These are phyloP conservation scores for Nomada lathburiana DNA, from an alignment of 2,888 invertebrate genomes.

Conservation along the genomic window DNA sequence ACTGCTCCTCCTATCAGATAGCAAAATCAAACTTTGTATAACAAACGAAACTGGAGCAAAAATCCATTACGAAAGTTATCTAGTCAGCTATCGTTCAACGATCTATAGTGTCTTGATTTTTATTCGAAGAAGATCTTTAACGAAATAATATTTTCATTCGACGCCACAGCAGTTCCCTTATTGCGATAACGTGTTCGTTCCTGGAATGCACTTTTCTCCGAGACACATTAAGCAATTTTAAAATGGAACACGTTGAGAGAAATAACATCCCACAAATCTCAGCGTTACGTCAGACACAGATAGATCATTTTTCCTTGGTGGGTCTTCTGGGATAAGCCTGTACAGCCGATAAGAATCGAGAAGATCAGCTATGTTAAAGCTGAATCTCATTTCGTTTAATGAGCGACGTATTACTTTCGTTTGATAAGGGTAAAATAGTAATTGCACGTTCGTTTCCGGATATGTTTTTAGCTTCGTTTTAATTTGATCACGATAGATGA, in stretches of 20 bases:
- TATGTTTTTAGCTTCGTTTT: not conserved
- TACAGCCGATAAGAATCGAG: not conserved
- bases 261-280: slow-evolving; percentile 13
- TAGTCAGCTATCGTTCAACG: not conserved
- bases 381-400: slow-evolving; percentile 15
- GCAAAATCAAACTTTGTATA: not conserved
- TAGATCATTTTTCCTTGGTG: slow-evolving; percentile 14
- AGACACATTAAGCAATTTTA: slow-evolving; percentile 9
- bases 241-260: not conserved
- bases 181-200: slow-evolving; percentile 10
- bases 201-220: not conserved
- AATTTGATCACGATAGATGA: slow-evolving; percentile 9
- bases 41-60: not conserved
- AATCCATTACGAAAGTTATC: not conserved
- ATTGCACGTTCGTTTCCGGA: not conserved
- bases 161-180: not conserved
- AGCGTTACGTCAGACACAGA: slow-evolving; percentile 2
- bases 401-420: slow-evolving; percentile 1
- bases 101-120: not conserved
- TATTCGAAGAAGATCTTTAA: not conserved
- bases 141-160: not conserved
- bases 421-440: slow-evolving; percentile 11
- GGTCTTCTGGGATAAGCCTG: not conserved
- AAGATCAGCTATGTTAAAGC: not conserved
- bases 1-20: not conserved